These are phyloP conservation scores for Conchocele bisecta DNA, from an alignment of 2,888 invertebrate species.

Conservation along the genomic window DNA sequence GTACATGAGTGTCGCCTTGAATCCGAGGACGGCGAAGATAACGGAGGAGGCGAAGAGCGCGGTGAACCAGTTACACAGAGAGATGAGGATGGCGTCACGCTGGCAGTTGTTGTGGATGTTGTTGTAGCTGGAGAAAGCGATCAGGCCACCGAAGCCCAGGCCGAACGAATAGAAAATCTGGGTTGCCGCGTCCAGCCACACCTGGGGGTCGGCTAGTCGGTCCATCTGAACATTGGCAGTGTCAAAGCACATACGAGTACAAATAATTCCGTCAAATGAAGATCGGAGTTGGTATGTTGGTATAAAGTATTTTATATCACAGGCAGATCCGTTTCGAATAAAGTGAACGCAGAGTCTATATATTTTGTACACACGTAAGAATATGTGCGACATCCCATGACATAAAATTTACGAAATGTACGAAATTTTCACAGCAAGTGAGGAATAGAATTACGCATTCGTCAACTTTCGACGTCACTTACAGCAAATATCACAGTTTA, in stretches of 20 bases:
- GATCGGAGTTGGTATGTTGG: too few species aligned
- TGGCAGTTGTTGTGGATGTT: constrained; percentile 97
- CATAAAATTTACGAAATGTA: too few species aligned
- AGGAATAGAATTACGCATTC: too few species aligned
- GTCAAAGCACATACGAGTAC: constrained; percentile 80
- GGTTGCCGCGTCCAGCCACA: constrained; percentile 98
- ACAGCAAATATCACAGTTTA: too few species aligned
- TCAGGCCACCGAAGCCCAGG: constrained; percentile 96
- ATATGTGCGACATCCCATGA: too few species aligned
- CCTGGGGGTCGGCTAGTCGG: constrained; percentile 92
- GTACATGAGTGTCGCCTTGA: constrained; percentile 89
- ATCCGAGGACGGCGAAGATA: constrained; percentile 97
- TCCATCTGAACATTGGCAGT: constrained; percentile 90
- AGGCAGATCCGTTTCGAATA: too few species aligned
- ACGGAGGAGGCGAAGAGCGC: constrained; percentile 97
- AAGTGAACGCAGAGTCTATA: too few species aligned
- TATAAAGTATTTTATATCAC: too few species aligned
- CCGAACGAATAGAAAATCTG: constrained; percentile 99
- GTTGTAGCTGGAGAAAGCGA: constrained; percentile 98
- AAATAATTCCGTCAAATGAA: background rate
- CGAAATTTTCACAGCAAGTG: too few species aligned
- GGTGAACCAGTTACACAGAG: constrained; percentile 95
- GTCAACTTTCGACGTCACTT: too few species aligned
- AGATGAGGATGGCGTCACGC: constrained; percentile 94
- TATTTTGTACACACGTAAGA: too few species aligned